Evolutionary conservation across 2,888 invertebrate species (phyloP).

Genomic region (Aelia acuminata): DNA sequence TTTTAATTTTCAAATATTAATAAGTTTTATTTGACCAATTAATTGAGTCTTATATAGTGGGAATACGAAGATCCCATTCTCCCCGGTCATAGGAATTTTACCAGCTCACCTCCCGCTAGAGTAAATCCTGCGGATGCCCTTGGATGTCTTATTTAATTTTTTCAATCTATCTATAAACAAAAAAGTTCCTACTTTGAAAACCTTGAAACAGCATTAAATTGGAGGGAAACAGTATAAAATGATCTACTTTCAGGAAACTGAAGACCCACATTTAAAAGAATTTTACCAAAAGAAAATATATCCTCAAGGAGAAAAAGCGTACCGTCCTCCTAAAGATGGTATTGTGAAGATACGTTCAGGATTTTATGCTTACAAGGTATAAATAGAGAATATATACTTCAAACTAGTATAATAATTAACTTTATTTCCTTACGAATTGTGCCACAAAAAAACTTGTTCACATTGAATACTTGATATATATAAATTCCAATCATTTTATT

Average conservation of each 20-base stretch:
- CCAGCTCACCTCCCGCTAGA: too few species aligned
- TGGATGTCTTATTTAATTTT: too few species aligned
- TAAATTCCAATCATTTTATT: neutral
- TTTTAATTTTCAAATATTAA: too few species aligned
- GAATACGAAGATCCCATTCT: too few species aligned
- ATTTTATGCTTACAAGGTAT: slow-evolving; percentile 72
- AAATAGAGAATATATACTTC: neutral
- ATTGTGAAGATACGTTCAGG: slow-evolving; percentile 73
- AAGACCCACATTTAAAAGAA: slow-evolving; percentile 76
- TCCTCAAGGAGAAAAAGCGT: slow-evolving; percentile 74
- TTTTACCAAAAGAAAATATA: slow-evolving; percentile 78
- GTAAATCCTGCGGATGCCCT: too few species aligned
- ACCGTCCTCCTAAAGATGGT: slow-evolving; percentile 75
- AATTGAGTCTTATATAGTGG: too few species aligned
- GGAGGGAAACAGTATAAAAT: neutral
- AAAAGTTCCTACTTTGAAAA: neutral
- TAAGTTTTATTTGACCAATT: too few species aligned
- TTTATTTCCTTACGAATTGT: neutral
- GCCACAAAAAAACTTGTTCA: neutral
- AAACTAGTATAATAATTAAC: neutral
- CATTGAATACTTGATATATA: neutral
- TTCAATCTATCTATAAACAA: too few species aligned
- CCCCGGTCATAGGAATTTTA: too few species aligned
- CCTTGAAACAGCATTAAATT: neutral
- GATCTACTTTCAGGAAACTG: slow-evolving; percentile 72